Conservation (phyloP, 2,888 invertebrate species). For the Plebejus anna region DNA sequence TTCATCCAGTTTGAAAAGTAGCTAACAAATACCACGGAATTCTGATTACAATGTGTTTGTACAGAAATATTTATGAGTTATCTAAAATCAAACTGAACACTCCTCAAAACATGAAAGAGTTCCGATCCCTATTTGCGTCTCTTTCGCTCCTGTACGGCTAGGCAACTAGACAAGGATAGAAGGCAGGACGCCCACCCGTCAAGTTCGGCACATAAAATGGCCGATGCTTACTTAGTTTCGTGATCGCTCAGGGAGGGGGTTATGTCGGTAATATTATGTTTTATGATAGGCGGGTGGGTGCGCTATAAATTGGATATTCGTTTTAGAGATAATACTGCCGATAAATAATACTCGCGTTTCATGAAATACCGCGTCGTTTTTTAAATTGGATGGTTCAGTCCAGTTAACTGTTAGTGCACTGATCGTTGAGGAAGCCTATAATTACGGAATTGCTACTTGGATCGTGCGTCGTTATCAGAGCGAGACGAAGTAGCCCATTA, state of each 20-base stretch:
- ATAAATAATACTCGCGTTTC: constrained; percentile 68
- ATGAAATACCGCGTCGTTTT: constrained; percentile 46
- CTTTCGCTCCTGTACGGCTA: constrained; percentile 43
- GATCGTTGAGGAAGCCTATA: constrained; percentile 52
- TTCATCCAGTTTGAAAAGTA: constrained; percentile 16
- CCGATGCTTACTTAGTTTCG: constrained; percentile 75
- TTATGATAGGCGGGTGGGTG: constrained; percentile 63
- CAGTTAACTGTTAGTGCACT: constrained; percentile 42
- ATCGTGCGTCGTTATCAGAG: constrained; percentile 58
- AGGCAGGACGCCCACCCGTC: constrained; percentile 56
- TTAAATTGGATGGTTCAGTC: constrained; percentile 32
- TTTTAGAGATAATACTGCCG: constrained; percentile 69
- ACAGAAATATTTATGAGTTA: constrained; percentile 47
- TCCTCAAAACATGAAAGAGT: constrained; percentile 64
- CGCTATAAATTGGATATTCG: constrained; percentile 72
- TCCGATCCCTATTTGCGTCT: constrained; percentile 50
- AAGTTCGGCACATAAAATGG: constrained; percentile 72
- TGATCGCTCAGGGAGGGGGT: constrained; percentile 77
- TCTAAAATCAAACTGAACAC: constrained; percentile 60
- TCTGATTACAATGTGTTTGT: constrained; percentile 36
- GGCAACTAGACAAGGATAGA: constrained; percentile 46
- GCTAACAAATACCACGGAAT: constrained; percentile 26
- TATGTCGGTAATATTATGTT: constrained; percentile 77
- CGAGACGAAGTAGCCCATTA: constrained; percentile 58
- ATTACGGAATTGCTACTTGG: constrained; percentile 53